These are phyloP conservation scores for Eueremaeus valkanovi DNA, from an alignment of 2,888 invertebrate species.

Conservation along the genomic window DNA sequence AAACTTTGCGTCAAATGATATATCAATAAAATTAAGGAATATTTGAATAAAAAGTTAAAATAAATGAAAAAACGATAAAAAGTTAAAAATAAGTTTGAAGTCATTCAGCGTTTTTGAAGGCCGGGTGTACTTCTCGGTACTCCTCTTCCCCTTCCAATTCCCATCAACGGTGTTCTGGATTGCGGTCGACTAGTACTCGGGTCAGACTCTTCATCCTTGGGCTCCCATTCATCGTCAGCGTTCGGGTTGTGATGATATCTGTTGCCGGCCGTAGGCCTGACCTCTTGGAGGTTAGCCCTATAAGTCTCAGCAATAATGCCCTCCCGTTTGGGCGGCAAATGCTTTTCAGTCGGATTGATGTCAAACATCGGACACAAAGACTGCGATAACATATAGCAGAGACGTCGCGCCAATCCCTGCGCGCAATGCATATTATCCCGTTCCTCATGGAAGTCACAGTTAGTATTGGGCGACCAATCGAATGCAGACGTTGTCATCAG, in stretches of 20 bases:
- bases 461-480: not conserved
- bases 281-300: not conserved
- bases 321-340: not conserved
- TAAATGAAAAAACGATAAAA: not conserved
- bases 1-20: too few species aligned
- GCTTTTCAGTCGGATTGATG: not conserved
- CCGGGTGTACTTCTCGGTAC: too few species aligned
- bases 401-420: not conserved
- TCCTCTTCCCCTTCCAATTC: constrained; percentile 7
- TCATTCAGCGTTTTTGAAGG: not conserved
- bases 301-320: not conserved
- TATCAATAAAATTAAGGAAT: too few species aligned
- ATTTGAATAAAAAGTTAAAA: too few species aligned
- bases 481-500: not conserved
- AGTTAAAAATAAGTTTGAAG: not conserved
- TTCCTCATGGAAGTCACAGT: not conserved
- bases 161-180: not conserved
- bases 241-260: not conserved
- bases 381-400: not conserved
- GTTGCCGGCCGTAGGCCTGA: not conserved
- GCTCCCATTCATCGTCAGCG: not conserved
- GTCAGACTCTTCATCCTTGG: not conserved
- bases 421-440: not conserved
- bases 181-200: not conserved
- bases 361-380: not conserved